A percentile compares a stretch with the other conserved stretches of the same genome.
These are phyloP conservation scores for Sebastes flavidus DNA, from an alignment of 2,797 vertebrate species.

Conservation along the genomic window DNA sequence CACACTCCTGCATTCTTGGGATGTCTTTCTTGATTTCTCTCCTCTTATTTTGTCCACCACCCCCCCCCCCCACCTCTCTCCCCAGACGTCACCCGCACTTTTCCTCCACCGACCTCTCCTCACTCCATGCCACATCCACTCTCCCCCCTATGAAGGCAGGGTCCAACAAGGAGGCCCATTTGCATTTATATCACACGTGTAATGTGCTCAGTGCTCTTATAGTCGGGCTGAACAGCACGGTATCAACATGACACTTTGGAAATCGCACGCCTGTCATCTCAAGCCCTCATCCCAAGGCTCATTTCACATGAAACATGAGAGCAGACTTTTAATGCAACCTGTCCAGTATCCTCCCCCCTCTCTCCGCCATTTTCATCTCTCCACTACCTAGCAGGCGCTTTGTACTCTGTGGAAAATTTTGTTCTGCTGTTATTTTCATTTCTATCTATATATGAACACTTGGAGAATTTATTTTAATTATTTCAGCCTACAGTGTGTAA, in stretches of 20 bases:
- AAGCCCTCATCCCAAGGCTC: conserved; percentile 60
- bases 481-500: conserved; percentile 42
- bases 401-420: neutral
- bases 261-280: conserved; percentile 60
- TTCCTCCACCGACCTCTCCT: conserved; percentile 22
- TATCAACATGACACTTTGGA: conserved; percentile 66
- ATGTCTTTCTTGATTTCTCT: conserved; percentile 69
- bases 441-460: neutral
- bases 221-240: conserved; percentile 49
- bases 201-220: conserved; percentile 54
- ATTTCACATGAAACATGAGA: conserved; percentile 64
- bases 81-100: conserved; percentile 56
- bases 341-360: conserved; percentile 18
- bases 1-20: conserved; percentile 33
- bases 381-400: neutral
- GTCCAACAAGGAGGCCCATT: conserved; percentile 72
- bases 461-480: conserved; percentile 33
- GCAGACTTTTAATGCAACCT: conserved; percentile 46
- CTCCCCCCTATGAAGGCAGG: conserved; percentile 15
- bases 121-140: neutral
- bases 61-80: neutral
- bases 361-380: conserved; percentile 18
- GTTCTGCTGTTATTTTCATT: neutral
- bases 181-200: conserved; percentile 79
- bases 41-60: conserved; percentile 17